These are phyloP conservation scores for Apostichopus californicus DNA, from an alignment of 35 echinoderm and acorn worm species.

Conservation along the genomic window DNA sequence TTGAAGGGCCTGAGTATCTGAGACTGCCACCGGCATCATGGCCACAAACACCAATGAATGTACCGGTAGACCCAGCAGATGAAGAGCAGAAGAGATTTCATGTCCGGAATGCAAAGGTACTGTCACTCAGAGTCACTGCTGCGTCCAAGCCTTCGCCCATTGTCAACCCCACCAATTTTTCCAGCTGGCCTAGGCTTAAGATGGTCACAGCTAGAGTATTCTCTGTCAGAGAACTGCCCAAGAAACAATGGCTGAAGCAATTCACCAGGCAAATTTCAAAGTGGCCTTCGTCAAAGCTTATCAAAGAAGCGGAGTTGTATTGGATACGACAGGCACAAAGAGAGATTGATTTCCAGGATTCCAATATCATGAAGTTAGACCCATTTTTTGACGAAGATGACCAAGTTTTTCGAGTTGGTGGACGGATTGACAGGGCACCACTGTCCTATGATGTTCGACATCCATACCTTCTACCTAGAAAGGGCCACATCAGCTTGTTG, in stretches of 20 bases:
- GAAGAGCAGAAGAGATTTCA: constrained; percentile 52
- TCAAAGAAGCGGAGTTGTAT: constrained; percentile 75
- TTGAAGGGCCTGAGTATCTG: constrained; percentile 50
- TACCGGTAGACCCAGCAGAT: constrained; percentile 46
- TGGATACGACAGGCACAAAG: constrained; percentile 78
- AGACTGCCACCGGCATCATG: constrained; percentile 33
- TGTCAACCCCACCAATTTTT: constrained; percentile 15
- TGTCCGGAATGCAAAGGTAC: constrained; percentile 26
- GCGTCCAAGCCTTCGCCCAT: not conserved
- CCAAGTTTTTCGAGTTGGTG: constrained; percentile 77
- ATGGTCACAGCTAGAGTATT: constrained; percentile 57
- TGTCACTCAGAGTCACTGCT: not conserved
- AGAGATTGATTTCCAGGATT: constrained; percentile 71
- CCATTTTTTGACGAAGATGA: constrained; percentile 79
- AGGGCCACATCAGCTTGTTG: constrained; percentile 69
- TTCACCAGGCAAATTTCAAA: constrained; percentile 56
- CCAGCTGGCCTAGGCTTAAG: constrained; percentile 54
- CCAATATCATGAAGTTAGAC: constrained; percentile 73
- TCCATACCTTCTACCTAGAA: constrained; percentile 68
- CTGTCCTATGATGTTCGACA: constrained; percentile 66
- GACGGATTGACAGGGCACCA: constrained; percentile 56
- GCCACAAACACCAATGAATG: constrained; percentile 71
- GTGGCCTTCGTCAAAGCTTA: constrained; percentile 61
- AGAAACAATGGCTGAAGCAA: constrained; percentile 42
- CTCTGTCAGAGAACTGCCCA: constrained; percentile 47